phyloP scores from a whole-genome alignment of 2,888 invertebrate genomes.

The Zygaena filipendulae region DNA sequence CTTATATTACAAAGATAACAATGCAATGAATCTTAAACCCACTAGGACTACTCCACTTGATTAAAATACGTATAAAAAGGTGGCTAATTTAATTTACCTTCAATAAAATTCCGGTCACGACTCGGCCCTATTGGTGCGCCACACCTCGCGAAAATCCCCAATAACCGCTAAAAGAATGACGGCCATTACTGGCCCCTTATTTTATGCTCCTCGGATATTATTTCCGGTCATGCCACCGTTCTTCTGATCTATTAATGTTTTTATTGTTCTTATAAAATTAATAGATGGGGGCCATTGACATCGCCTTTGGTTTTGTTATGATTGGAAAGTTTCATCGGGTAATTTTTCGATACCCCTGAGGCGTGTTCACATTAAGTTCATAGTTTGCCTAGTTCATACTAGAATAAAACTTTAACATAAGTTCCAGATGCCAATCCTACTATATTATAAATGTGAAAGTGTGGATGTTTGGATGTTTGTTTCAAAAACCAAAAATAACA shows the following conservation, averaged over 20 bases:
- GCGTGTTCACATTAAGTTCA: no score
- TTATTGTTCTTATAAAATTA: constrained; percentile 48
- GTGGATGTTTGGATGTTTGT: no score
- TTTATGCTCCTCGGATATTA: constrained; percentile 50
- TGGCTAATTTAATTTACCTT: constrained; percentile 35
- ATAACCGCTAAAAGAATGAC: constrained; percentile 46
- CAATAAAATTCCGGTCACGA: constrained; percentile 39
- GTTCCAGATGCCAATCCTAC: no score
- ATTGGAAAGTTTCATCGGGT: no score
- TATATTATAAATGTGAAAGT: no score
- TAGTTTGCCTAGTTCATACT: no score
- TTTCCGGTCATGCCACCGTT: constrained; percentile 54
- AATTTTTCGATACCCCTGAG: no score
- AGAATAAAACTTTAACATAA: no score
- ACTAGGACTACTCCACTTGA: constrained; percentile 36
- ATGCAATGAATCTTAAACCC: no score
- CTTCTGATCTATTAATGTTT: constrained; percentile 53
- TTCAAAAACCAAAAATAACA: no score
- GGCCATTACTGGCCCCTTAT: constrained; percentile 51
- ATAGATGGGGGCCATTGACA: constrained; percentile 12
- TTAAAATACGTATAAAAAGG: constrained; percentile 46
- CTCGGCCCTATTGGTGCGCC: constrained; percentile 31
- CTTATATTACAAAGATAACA: no score
- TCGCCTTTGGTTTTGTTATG: constrained; percentile 2
- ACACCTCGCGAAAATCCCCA: constrained; percentile 50